Conservation (phyloP, 1,140 invertebrate species). For the Drosophila funebris region DNA sequence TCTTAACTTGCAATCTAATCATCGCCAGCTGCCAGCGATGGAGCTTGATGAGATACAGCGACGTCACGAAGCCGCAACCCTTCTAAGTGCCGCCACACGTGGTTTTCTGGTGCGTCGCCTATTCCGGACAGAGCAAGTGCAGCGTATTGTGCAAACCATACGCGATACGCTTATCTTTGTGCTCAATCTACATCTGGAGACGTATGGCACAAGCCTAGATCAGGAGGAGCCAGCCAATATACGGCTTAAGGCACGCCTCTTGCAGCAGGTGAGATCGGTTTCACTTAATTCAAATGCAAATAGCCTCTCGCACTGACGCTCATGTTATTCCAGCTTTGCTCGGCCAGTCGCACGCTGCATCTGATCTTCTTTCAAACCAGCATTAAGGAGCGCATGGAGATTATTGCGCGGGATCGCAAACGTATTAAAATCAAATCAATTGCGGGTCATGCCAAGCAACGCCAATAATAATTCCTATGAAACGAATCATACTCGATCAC, state of each 20-base stretch:
- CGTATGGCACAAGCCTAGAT: constrained; percentile 46
- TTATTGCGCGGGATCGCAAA: constrained; percentile 85
- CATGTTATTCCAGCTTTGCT: constrained; percentile 85
- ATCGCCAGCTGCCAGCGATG: constrained; percentile 5
- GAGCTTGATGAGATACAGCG: constrained; percentile 75
- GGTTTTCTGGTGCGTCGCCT: constrained; percentile 92
- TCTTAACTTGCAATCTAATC: constrained; percentile 20
- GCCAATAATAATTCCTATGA: neutral
- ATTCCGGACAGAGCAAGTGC: constrained; percentile 91
- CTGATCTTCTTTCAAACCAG: constrained; percentile 85
- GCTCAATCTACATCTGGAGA: constrained; percentile 89
- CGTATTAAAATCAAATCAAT: constrained; percentile 64
- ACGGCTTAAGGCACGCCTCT: constrained; percentile 86
- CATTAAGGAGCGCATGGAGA: constrained; percentile 85
- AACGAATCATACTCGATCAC: neutral
- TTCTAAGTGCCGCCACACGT: constrained; percentile 89
- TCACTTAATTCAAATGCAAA: neutral
- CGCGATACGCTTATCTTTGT: constrained; percentile 90
- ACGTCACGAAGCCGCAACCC: constrained; percentile 85
- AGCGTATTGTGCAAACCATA: constrained; percentile 92
- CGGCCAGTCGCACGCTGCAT: constrained; percentile 87
- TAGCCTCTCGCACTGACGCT: too few relatives aligned
- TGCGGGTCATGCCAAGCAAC: constrained; percentile 54
- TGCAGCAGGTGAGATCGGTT: constrained; percentile 86
- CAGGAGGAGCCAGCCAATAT: constrained; percentile 86